A percentile compares a stretch with the other conserved stretches of the same genome.
Evolutionary conservation across 1,140 invertebrate genomes (phyloP).

Genomic region (Elymnias hypermnestra): DNA sequence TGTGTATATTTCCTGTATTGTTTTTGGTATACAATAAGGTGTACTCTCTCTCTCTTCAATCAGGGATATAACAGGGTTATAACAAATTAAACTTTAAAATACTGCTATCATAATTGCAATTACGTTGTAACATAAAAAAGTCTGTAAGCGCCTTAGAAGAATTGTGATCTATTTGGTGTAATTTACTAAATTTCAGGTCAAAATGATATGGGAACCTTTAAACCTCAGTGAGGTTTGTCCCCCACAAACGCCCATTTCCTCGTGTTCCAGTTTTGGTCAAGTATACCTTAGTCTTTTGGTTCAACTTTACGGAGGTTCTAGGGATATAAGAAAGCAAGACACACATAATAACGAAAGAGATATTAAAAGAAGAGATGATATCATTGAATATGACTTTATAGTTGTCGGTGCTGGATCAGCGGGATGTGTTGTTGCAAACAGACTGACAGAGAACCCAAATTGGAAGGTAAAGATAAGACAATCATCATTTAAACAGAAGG

Average conservation of each 20-base stretch:
- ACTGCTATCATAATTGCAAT: too few species aligned
- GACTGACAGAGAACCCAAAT: background rate
- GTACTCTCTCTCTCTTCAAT: too few species aligned
- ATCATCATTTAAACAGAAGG: background rate
- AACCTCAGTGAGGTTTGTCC: conserved; percentile 31
- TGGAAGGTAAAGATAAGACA: background rate
- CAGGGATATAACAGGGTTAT: too few species aligned
- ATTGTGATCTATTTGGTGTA: too few species aligned
- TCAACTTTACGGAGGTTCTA: conserved; percentile 25
- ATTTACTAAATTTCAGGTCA: too few species aligned
- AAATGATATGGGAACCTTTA: conserved; percentile 32
- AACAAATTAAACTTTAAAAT: too few species aligned
- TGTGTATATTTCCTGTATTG: too few species aligned
- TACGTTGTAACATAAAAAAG: too few species aligned
- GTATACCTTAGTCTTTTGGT: conserved; percentile 33
- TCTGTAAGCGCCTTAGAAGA: too few species aligned
- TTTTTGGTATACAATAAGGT: too few species aligned
- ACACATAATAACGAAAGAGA: too few species aligned
- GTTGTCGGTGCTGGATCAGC: conserved; percentile 1
- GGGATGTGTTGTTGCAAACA: background rate
- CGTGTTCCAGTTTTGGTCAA: conserved; percentile 29
- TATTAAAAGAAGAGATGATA: too few species aligned
- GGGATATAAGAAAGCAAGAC: conserved; percentile 9
- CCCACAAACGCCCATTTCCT: conserved; percentile 16
- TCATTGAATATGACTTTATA: conserved; percentile 5